These are phyloP conservation scores for Drosophila azteca DNA, from an alignment of 1,140 invertebrate species.

Conservation along the genomic window DNA sequence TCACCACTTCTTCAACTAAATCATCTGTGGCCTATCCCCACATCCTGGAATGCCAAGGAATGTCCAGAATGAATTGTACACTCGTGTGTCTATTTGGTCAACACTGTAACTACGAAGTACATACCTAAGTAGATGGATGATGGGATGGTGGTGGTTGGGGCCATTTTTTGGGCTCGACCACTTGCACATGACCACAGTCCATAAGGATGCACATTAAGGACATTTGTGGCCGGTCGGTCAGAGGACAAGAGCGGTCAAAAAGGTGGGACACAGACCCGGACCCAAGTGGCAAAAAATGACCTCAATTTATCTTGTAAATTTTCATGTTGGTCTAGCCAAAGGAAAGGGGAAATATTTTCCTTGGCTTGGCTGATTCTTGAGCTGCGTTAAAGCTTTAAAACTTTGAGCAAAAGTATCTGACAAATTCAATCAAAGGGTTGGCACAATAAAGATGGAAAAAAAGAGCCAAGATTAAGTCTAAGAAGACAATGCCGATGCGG, in stretches of 20 bases:
- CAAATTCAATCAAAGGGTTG: slow-evolving; percentile 69
- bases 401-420: slow-evolving; percentile 39
- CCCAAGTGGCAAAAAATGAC: slow-evolving; percentile 73
- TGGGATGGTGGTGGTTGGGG: not conserved
- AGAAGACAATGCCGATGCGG: slow-evolving; percentile 45
- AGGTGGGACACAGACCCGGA: slow-evolving; percentile 61
- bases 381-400: slow-evolving; percentile 69
- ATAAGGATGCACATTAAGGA: slow-evolving; percentile 81
- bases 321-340: slow-evolving; percentile 27
- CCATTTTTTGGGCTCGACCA: slow-evolving; percentile 64
- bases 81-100: slow-evolving; percentile 49
- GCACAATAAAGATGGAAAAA: slow-evolving; percentile 24
- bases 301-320: slow-evolving; percentile 81
- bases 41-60: slow-evolving; percentile 21
- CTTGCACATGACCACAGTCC: slow-evolving; percentile 72
- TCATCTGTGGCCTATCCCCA: slow-evolving; percentile 10
- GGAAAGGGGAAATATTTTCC: slow-evolving; percentile 16
- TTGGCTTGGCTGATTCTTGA: slow-evolving; percentile 61
- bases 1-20: slow-evolving; percentile 14
- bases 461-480: too few relatives aligned
- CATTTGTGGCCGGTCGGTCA: slow-evolving; percentile 64
- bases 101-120: slow-evolving; percentile 42
- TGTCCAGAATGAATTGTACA: slow-evolving; percentile 33
- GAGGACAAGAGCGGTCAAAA: slow-evolving; percentile 68
- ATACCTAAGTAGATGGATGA: slow-evolving; percentile 11